phyloP scores from a whole-genome alignment of 2,797 vertebrate species.

The Chiloscyllium punctatum region DNA sequence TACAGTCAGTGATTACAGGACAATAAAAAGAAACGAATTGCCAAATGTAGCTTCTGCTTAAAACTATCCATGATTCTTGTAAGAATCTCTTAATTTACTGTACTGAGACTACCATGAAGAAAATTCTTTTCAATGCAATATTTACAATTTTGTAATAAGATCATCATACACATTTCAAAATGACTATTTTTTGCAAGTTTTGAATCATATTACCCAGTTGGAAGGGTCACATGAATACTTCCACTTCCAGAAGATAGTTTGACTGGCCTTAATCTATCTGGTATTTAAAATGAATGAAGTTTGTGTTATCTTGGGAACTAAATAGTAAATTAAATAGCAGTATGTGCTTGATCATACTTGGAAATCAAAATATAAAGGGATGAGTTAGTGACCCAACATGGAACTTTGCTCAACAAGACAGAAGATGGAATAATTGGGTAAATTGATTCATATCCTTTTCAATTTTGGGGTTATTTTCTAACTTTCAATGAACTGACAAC shows the following conservation, averaged over 20 bases:
- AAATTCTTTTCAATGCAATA: not conserved
- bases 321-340: constrained; percentile 7
- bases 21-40: not conserved
- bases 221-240: not conserved
- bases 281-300: not conserved
- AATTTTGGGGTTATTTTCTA: not conserved
- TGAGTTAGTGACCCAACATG: not conserved
- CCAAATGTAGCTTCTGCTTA: not conserved
- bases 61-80: not conserved
- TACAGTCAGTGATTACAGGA: not conserved
- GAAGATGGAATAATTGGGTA: not conserved
- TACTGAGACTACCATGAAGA: not conserved
- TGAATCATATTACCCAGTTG: not conserved
- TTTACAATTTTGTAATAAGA: not conserved
- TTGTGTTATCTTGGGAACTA: not conserved
- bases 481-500: not conserved
- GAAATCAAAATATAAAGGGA: constrained; percentile 22
- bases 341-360: not conserved
- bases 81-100: not conserved
- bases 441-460: not conserved
- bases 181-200: not conserved
- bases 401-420: not conserved
- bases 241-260: not conserved
- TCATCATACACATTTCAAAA: not conserved
- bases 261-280: not conserved